phyloP scores from a whole-genome alignment of 1,140 invertebrate species.

The Oncopodura yosiiana region DNA sequence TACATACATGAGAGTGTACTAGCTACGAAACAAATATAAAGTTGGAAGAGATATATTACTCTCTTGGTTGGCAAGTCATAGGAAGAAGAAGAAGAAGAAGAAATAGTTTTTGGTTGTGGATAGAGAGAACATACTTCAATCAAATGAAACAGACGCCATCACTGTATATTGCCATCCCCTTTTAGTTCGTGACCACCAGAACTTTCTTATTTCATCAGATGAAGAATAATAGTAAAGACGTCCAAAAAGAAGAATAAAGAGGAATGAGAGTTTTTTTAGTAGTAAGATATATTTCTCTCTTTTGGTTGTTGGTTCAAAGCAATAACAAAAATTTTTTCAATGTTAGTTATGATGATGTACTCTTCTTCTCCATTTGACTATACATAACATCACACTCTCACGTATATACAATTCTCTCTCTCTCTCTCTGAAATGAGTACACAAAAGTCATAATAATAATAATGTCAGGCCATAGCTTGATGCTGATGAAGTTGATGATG shows the following conservation, averaged over 20 bases:
- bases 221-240: not conserved
- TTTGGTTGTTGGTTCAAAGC: not conserved
- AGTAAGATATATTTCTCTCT: not conserved
- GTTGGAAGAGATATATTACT: no score
- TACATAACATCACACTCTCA: not conserved
- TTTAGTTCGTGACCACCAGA: slow-evolving; percentile 15
- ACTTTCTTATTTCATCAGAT: not conserved
- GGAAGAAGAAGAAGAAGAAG: no score
- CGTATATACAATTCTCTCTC: not conserved
- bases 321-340: not conserved
- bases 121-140: slow-evolving; percentile 17
- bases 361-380: not conserved
- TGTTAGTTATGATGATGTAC: not conserved
- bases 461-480: not conserved
- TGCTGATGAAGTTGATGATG: not conserved
- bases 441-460: slow-evolving; percentile 1
- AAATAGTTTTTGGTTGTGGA: no score
- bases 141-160: slow-evolving; percentile 15
- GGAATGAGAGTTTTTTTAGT: not conserved
- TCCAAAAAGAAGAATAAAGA: not conserved
- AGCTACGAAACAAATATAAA: no score
- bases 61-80: no score
- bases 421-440: not conserved
- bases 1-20: no score
- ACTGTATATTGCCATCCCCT: not conserved